Base-by-base conservation (phyloP, 2,797 vertebrate species). In the Periparus ater region DNA sequence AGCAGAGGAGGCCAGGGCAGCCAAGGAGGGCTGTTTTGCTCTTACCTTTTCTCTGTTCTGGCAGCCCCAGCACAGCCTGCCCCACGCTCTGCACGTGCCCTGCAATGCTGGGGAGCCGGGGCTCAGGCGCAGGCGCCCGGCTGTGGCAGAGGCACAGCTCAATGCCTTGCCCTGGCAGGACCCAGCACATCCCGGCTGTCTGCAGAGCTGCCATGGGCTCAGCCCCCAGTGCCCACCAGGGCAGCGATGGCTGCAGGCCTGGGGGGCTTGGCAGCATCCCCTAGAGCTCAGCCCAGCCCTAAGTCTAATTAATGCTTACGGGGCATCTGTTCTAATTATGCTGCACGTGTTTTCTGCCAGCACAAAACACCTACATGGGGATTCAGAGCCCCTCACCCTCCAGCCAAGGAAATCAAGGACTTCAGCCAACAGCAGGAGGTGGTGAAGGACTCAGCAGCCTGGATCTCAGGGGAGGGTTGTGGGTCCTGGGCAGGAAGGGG, bases 81-180 rank as follows among this genome's bases (percentile, higher is more conserved):
- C 32, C 81, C 36, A 13, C 12, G 1, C 48, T 79, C 89, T 20
- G 42, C 62, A 8, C 34, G 34, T 10, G 2, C 50, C 58, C 85
- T 84, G 62, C 45, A n/a, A 4, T 1, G 12, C 34, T 2, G 1
- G 20, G 48, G 47, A 17, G 44, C 17, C 0, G 2, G 68, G 38
- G 26, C 42, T 67, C 45, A 77, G 89, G 34, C 2, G 0, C 50
- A 53, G 51, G 72, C 36, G 0, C 60, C 40, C 0, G 0, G 34
- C 55, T 0, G 0, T 1, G 3, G 10, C 0, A 1, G 27, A 63
- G n/a, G 48, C 1, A 2, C 25, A 66, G 71, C 57, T 38, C 15
- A 2, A 0, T 4, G 54, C 53, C 36, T 36, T 8, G 73, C 62
- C 53, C 4, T 1, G 72, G 85, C 94, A 92, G 0, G 13, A 72